Evolutionary conservation across 37 sponge, comb jelly and placozoan species (phyloP), one percentile per base, ranked within the genome.

Genomic region (Crambe crambe): DNA sequence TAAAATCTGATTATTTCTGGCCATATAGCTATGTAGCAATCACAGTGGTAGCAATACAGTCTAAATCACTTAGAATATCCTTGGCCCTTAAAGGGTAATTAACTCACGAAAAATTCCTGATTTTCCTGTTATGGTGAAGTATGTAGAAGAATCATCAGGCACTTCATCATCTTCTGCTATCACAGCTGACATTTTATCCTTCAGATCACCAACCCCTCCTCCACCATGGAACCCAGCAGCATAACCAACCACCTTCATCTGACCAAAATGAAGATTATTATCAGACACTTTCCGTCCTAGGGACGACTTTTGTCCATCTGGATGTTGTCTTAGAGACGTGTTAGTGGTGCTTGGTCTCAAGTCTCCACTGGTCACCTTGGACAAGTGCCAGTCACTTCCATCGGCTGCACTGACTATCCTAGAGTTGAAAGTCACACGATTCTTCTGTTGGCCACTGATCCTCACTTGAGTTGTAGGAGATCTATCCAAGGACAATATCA

Each of bases 281-380:
- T 82, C 82, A n/a, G 82, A 82, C 20, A 42, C 40, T 69, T 84
- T 84, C n/a, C 76, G 32, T 15, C 41, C 58, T 3, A 67, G 10
- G 0, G 73, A 23, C 30, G 65, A 42, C 15, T 73, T 39, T 42
- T 70, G 70, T 12, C 37, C 9, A 6, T 12, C 22, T 9, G 70
- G 40, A 26, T 70, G 2, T 9, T 37, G 42, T 23, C 77, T 69
- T 6, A 70, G 42, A 9, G 37, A 39, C 8, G 38, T 70, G 56
- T 42, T 72, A 18, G 80, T 87, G 8, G 88, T 82, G 72, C 39
- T 76, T 5, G 88, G 88, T 25, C 88, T 47, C 34, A 70, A 34
- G 4, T 82, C 83, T 3, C 31, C 41, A 12, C 37, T 68, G 25
- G 69, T 1, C 36, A 60, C 18, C 12, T 27, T 37, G 32, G 35